Percentiles rank a stretch among this genome's conserved stretches.
These are phyloP conservation scores for Rhipidura dahli DNA, from an alignment of 2,113 vertebrate genomes.

Conservation along the genomic window DNA sequence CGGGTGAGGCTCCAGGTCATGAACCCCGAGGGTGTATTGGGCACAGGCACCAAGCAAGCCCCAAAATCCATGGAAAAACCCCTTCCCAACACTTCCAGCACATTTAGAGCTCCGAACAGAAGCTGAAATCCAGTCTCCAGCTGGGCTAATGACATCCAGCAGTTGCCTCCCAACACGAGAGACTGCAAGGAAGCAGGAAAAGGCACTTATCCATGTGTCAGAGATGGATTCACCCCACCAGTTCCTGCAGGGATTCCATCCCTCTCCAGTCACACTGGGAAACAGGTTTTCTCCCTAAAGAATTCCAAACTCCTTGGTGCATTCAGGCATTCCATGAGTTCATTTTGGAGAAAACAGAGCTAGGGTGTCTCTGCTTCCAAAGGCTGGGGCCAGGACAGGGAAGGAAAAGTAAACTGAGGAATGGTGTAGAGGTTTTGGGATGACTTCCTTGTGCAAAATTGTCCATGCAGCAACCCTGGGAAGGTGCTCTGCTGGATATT, in stretches of 20 bases:
- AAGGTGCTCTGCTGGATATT: background rate
- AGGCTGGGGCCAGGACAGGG: background rate
- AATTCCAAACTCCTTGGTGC: background rate
- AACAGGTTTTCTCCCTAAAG: background rate
- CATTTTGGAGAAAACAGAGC: background rate
- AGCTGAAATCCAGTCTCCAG: background rate
- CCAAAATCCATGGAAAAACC: background rate
- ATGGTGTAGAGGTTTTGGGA: background rate
- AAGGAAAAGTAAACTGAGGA: background rate
- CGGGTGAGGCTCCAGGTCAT: background rate
- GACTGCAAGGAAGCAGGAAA: background rate
- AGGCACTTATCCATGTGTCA: background rate
- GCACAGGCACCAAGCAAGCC: background rate
- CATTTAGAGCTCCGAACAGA: background rate
- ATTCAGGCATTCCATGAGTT: background rate
- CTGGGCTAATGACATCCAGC: constrained; percentile 20
- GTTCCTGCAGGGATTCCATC: constrained; percentile 22
- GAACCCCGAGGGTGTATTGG: background rate
- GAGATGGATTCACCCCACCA: constrained; percentile 1
- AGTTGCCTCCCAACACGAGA: background rate
- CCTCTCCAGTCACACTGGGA: background rate
- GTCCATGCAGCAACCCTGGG: background rate
- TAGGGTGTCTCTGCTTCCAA: background rate
- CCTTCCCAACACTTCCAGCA: background rate
- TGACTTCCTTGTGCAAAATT: background rate